Evolutionary conservation across 2,113 vertebrate species (phyloP).

Genomic region (Vidua macroura): DNA sequence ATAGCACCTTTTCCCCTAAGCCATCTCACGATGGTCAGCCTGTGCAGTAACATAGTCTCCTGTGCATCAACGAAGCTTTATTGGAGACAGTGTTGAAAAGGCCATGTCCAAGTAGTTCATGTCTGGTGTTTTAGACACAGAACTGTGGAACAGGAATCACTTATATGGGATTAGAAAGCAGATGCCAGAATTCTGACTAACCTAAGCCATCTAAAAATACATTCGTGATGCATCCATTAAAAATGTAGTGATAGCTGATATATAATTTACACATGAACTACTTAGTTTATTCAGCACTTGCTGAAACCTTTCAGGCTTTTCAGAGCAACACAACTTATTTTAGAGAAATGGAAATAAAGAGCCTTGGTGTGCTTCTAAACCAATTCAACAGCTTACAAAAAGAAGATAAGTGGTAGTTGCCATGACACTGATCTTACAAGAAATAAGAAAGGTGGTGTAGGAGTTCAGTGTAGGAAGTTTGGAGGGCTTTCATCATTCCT

Average conservation of each 20-base stretch:
- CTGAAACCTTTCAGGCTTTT: constrained; percentile 14
- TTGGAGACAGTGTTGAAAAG: neutral
- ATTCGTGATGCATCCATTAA: constrained; percentile 18
- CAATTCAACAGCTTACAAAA: neutral
- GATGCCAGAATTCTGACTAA: neutral
- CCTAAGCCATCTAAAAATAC: constrained; percentile 31
- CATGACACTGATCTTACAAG: constrained; percentile 32
- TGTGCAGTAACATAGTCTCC: neutral
- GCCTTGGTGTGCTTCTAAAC: neutral
- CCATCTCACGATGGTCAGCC: neutral
- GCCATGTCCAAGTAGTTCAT: neutral
- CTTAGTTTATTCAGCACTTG: constrained; percentile 21
- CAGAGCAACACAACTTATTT: constrained; percentile 11
- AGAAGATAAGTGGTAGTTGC: constrained; percentile 36
- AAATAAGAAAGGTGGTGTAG: constrained; percentile 44
- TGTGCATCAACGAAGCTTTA: neutral
- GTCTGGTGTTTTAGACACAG: neutral
- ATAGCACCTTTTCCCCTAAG: neutral
- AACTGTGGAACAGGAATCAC: neutral
- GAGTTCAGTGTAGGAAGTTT: constrained; percentile 54
- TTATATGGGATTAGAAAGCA: neutral
- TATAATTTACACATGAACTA: constrained; percentile 62
- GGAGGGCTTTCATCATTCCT: constrained; percentile 19
- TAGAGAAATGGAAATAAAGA: constrained; percentile 11
- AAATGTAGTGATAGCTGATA: constrained; percentile 45